Evolutionary conservation across 2,113 vertebrate species (phyloP), one percentile per base, ranked within the genome.

Genomic region (Electrona antarctica): DNA sequence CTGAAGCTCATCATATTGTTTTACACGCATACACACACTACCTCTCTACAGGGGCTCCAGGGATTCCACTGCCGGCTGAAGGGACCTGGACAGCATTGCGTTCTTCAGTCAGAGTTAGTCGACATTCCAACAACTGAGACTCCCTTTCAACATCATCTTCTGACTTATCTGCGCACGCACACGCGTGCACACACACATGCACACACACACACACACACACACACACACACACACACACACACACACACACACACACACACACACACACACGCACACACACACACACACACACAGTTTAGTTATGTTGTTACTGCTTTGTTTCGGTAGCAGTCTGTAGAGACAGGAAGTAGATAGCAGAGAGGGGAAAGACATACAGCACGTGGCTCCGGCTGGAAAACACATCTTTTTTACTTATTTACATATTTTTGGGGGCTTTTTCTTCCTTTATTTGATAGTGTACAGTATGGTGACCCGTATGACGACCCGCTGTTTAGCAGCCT

Each of bases 61-160:
- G 97, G 73, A 99, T 99, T 0, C 96, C 97, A 4, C 97, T 99
- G 80, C 97, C 97, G 0, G 95, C 94, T 1, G 96, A 96, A 15
- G 97, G 97, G 63, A 99, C 95, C 93, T 98, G 93, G 0, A 98
- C 96, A 0, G 97, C 95, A 0, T 98, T 99, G 7, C 97, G 93
- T 28, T 99, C 97, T 50, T 99, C 97, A 0, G 97, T 99, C 0
- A 99, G 92, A 0, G 97, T 99, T 71, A 99, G 81, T 5, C 97
- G 93, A 85, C 97, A 95, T 87, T 98, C 97, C 11, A 99, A 73
- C 41, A 99, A 93, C 79, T 98, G 97, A 0, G 96, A 95, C 77
- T 98, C 97, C 0, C 95, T 86, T 59, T 99, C 97, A 0, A 95
- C 86, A 6, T 99, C 97, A 0, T 98, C 97, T 76, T 98, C 97